Evolutionary conservation across 2,113 vertebrate genomes (phyloP).

Genomic region (Phyllostomus hastatus): DNA sequence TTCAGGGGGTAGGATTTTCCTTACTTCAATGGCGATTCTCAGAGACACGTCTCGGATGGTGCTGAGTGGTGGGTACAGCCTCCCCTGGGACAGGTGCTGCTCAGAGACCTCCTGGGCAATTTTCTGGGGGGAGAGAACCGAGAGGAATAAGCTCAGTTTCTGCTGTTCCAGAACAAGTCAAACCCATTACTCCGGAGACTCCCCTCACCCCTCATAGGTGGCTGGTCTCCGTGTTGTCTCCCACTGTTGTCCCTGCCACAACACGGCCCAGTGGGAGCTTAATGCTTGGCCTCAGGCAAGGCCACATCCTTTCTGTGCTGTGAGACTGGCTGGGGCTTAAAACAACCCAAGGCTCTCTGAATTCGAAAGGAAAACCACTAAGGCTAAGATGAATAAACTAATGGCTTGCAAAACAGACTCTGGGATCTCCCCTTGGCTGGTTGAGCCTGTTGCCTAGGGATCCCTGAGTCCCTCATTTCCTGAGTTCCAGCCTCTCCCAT

Average conservation of each 20-base stretch:
- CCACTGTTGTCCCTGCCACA: neutral
- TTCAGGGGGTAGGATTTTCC: conserved; percentile 5
- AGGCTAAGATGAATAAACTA: neutral
- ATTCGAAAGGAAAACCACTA: conserved; percentile 4
- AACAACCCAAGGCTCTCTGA: neutral
- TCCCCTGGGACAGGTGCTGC: conserved; percentile 92
- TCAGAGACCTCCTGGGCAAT: conserved; percentile 94
- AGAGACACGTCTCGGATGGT: conserved; percentile 95
- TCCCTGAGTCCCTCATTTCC: neutral
- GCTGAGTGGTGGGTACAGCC: conserved; percentile 94
- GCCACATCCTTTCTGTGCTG: neutral
- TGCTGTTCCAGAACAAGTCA: neutral
- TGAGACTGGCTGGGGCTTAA: neutral
- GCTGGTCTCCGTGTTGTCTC: neutral
- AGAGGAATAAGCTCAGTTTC: neutral
- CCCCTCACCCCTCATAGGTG: neutral
- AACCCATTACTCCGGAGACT: neutral
- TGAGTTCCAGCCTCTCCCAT: neutral
- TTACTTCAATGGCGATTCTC: conserved; percentile 95
- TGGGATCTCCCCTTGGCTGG: neutral
- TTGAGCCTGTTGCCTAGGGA: neutral
- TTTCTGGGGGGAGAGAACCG: conserved; percentile 79
- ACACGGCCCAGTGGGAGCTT: neutral
- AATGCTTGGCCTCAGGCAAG: neutral
- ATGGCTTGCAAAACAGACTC: neutral